Conservation (phyloP, 2,797 vertebrate genomes). For the Esox masquinongy region DNA sequence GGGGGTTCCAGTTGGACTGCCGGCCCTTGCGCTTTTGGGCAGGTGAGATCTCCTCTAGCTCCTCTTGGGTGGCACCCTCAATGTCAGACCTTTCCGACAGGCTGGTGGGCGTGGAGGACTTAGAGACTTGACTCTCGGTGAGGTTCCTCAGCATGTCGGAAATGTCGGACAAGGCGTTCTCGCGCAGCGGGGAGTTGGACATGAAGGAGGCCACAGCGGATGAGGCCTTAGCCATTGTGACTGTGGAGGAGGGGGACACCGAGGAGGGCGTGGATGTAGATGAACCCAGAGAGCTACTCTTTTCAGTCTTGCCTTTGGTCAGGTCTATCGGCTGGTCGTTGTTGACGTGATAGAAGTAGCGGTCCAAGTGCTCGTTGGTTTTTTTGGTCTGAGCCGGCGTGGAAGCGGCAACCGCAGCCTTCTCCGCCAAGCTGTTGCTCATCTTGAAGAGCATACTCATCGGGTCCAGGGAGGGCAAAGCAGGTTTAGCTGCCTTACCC, state of each 20-base stretch:
- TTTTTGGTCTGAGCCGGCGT: constrained; percentile 94
- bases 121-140: constrained; percentile 95
- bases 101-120: constrained; percentile 97
- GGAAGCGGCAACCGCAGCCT: constrained; percentile 89
- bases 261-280: constrained; percentile 90
- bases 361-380: constrained; percentile 87
- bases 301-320: constrained; percentile 96
- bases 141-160: constrained; percentile 99
- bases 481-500: constrained; percentile 96
- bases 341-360: constrained; percentile 92
- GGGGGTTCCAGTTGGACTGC: constrained; percentile 99
- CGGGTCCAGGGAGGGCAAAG: constrained; percentile 92
- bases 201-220: constrained; percentile 95
- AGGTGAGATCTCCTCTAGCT: constrained; percentile 92
- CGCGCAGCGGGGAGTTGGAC: constrained; percentile 94
- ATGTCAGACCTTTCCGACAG: constrained; percentile 95
- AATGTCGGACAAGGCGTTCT: constrained; percentile 98
- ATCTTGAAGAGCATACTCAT: constrained; percentile 99
- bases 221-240: constrained; percentile 93
- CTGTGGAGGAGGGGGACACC: constrained; percentile 87
- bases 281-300: constrained; percentile 88
- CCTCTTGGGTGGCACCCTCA: constrained; percentile 91
- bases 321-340: constrained; percentile 98
- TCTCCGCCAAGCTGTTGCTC: constrained; percentile 98
- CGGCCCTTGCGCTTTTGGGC: constrained; percentile 98